A percentile compares a stretch with the other conserved stretches of the same genome.
Conservation (phyloP, 2,113 vertebrate genomes). For the Rhadina sibilatrix region DNA sequence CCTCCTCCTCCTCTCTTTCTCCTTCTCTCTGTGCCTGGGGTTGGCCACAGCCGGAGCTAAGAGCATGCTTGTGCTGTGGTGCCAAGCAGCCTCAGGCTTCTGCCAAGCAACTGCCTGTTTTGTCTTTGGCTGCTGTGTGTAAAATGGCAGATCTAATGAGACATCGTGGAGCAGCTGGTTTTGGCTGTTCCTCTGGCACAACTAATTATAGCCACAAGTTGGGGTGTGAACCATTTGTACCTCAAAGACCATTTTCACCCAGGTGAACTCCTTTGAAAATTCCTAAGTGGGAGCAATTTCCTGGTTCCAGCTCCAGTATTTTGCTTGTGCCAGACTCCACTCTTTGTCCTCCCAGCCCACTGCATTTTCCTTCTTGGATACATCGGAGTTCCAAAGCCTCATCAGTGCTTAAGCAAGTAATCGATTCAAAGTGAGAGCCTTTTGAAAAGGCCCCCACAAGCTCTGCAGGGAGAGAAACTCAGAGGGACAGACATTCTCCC, state of each 20-base stretch:
- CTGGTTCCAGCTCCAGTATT: neutral
- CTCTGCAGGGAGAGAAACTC: neutral
- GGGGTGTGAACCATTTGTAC: neutral
- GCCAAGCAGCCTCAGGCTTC: slow-evolving; percentile 60
- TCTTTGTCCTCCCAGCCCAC: neutral
- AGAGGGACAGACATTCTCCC: neutral
- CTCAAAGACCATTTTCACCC: slow-evolving; percentile 42
- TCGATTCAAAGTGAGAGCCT: neutral
- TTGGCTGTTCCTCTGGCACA: slow-evolving; percentile 64
- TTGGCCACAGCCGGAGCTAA: slow-evolving; percentile 17
- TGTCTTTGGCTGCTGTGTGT: slow-evolving; percentile 54
- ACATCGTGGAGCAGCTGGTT: slow-evolving; percentile 66
- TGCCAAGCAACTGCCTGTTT: slow-evolving; percentile 65
- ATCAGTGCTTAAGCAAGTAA: neutral
- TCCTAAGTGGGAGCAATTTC: neutral
- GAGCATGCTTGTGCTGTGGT: slow-evolving; percentile 33
- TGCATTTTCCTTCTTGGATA: neutral
- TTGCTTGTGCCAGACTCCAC: neutral
- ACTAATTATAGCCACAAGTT: slow-evolving; percentile 50
- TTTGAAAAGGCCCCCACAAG: neutral
- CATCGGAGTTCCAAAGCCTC: accelerated
- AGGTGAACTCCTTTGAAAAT: slow-evolving; percentile 41
- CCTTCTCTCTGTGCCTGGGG: slow-evolving; percentile 14
- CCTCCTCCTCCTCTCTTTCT: slow-evolving; percentile 20
- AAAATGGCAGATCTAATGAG: slow-evolving; percentile 71